Evolutionary conservation across 2,888 invertebrate species (phyloP).

Genomic region (Euplexia lucipara): DNA sequence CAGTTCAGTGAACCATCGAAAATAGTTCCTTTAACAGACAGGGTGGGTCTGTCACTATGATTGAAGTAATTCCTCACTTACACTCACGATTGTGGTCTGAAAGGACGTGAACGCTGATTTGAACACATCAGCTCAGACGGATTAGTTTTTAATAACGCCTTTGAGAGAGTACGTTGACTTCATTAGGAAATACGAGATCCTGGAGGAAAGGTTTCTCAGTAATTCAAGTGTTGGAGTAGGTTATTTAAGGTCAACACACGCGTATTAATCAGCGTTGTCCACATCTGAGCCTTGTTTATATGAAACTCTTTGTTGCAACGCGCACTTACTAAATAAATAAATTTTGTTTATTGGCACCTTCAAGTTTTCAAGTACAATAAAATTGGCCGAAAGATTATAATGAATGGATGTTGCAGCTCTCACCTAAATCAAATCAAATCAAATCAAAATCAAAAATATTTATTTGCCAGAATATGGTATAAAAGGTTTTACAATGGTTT

Average conservation of each 20-base stretch:
- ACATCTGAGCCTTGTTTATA: not conserved
- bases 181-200: conserved; percentile 28
- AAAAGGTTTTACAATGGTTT: too few species aligned
- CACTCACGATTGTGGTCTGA: conserved; percentile 33
- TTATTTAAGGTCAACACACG: not conserved
- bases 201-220: conserved; percentile 4
- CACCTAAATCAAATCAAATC: too few species aligned
- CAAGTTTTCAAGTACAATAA: too few species aligned
- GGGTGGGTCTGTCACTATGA: conserved; percentile 23
- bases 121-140: conserved; percentile 48
- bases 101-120: conserved; percentile 37
- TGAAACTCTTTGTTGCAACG: too few species aligned
- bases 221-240: not conserved
- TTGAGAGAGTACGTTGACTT: conserved; percentile 47
- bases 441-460: too few species aligned
- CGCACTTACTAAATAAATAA: too few species aligned
- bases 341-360: too few species aligned
- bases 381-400: too few species aligned
- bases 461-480: too few species aligned
- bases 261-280: too few species aligned
- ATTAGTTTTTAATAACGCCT: conserved; percentile 59
- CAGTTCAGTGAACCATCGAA: conserved; percentile 47
- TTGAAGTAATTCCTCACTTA: conserved; percentile 36
- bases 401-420: too few species aligned
- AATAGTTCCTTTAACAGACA: conserved; percentile 13